These are phyloP conservation scores for Melipona quadrifasciata DNA, from an alignment of 1,140 invertebrate species.

Conservation along the genomic window DNA sequence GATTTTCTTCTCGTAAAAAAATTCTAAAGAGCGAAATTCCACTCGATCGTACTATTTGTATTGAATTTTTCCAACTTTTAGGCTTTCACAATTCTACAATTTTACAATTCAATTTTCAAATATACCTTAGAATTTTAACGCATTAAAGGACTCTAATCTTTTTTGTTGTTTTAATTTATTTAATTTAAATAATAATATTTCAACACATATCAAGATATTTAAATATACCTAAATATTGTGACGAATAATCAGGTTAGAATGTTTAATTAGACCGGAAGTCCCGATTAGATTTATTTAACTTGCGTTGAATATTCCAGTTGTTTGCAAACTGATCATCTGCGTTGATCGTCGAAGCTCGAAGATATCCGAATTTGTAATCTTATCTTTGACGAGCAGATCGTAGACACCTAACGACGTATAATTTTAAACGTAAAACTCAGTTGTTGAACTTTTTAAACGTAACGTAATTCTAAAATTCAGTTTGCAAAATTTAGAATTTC, in stretches of 20 bases:
- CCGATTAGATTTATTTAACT: background rate
- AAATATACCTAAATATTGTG: background rate
- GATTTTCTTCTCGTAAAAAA: background rate
- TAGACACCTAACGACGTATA: no score
- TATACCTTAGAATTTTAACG: no score
- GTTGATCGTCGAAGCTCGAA: background rate
- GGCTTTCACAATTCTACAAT: background rate
- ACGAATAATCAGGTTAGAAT: background rate
- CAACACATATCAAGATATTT: no score
- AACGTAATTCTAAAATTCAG: no score
- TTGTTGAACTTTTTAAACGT: no score
- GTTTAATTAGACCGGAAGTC: background rate
- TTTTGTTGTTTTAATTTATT: no score
- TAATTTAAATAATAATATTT: no score
- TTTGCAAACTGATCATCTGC: background rate
- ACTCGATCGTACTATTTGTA: no score
- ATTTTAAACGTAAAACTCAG: no score
- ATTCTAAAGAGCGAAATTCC: background rate
- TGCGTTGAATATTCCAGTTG: background rate
- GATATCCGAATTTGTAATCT: constrained; percentile 8
- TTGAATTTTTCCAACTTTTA: background rate
- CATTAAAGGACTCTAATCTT: background rate
- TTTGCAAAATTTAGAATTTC: no score
- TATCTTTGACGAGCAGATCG: constrained; percentile 12
- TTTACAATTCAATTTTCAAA: no score